Evolutionary conservation across 2,797 vertebrate species (phyloP), one percentile per base, ranked within the genome.

Genomic region (Staurois parvus): DNA sequence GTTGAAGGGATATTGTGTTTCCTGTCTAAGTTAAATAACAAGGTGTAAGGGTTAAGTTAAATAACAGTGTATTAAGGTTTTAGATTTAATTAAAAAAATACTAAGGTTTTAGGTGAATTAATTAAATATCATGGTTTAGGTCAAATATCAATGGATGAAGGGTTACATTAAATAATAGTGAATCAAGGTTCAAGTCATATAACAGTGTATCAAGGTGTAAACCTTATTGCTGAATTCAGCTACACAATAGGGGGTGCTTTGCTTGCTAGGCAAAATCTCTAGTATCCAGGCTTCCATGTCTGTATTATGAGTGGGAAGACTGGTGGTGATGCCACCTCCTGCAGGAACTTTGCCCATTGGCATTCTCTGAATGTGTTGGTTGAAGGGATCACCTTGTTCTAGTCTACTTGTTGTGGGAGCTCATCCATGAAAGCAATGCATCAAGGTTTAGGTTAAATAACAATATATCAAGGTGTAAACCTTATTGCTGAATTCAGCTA

Each of bases 321-420:
- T 69, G 73, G 11, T 30, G 37, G 19, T 52, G 75, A 28, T 74
- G 75, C 81, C 75, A 74, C 32, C 72, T 86, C 17, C 72, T 78
- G 88, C 89, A 92, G 88, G 92, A 91, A 94, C 88, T 88, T 87
- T 87, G 32, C 26, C 87, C 82, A 89, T 88, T 91, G 91, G 93
- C 92, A 94, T 93, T 89, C 90, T 91, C 90, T 72, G 40, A 87
- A 89, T 87, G 91, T 88, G 89, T 88, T 84, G 88, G 92, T 94
- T 85, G 90, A 26, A 87, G 91, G 93, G 92, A 93, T 87, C 88
- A 90, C 91, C 92, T 90, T 93, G 92, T 88, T 84, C 91, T 89
- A 90, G 88, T 90, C 37, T 79, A 89, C 88, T 89, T 88, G 77
- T 88, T 79, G 88, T 73, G 68, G 10, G 30, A 73, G 80, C 87